phyloP scores from a whole-genome alignment of 2,113 vertebrate species.

The Paedocypris sp. region DNA sequence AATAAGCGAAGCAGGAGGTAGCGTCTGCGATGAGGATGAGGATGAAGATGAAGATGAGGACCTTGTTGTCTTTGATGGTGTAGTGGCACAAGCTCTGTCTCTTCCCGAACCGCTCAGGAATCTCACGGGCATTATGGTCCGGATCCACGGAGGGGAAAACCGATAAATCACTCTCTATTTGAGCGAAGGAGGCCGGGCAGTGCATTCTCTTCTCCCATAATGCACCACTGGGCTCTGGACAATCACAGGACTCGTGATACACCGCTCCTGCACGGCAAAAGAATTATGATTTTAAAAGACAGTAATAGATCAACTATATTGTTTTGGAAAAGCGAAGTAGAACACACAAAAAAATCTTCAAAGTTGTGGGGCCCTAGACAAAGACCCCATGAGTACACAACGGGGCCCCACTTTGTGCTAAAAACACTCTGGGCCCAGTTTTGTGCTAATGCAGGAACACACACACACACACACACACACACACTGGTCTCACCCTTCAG shows the following conservation, averaged over 20 bases:
- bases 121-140: slow-evolving; percentile 76
- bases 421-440: too few relatives aligned
- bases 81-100: slow-evolving; percentile 96
- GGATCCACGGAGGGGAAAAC: slow-evolving; percentile 69
- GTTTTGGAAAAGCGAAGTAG: too few relatives aligned
- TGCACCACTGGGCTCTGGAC: slow-evolving; percentile 67
- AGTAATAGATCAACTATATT: too few relatives aligned
- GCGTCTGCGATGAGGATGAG: too few relatives aligned
- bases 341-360: too few relatives aligned
- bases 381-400: too few relatives aligned
- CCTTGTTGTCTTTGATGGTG: slow-evolving; percentile 69
- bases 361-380: too few relatives aligned
- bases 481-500: slow-evolving; percentile 74
- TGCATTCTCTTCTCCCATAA: slow-evolving; percentile 77
- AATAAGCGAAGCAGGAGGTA: too few relatives aligned
- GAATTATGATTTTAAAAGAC: too few relatives aligned
- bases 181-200: slow-evolving; percentile 72
- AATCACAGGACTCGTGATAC: slow-evolving; percentile 89
- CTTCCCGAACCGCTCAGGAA: slow-evolving; percentile 82
- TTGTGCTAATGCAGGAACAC: too few relatives aligned
- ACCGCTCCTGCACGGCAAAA: slow-evolving; percentile 65
- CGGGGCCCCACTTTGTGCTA: too few relatives aligned
- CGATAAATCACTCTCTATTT: slow-evolving; percentile 78
- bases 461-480: too few relatives aligned
- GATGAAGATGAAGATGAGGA: background rate